Base-by-base conservation (phyloP, 2,113 vertebrate species). In the Proteles cristata region DNA sequence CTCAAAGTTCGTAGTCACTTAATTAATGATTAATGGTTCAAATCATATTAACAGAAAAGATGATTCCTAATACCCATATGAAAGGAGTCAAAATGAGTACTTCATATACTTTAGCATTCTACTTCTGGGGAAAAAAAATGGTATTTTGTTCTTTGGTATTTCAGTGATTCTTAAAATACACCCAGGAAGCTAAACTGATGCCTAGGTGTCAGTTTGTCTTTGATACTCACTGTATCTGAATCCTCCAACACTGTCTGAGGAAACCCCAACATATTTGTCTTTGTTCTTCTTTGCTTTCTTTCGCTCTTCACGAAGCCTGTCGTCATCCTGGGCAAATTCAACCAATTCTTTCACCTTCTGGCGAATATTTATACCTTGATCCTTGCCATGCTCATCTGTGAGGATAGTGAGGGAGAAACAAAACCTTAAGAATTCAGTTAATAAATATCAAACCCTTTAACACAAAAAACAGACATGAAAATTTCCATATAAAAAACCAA, bases 261-360 rank as follows among this genome's bases (percentile, higher is more conserved):
- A 99, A 96, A 99, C 99, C 16, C 99, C 99, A 74, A 99, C 98
- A 88, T 99, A 99, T 99, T 99, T 99, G 98, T 99, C 99, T 98
- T 99, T 99, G 99, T 99, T 99, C 98, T 99, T 99, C 98, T 99
- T 99, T 11, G 99, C 99, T 96, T 99, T 99, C 99, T 99, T 99
- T 96, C 99, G 98, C 98, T 99, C 99, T 97, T 99, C 99, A 90
- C 99, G 99, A 21, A 99, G 99, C 73, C 99, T 98, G 73, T 99
- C 99, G 10, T 99, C 99, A n/a, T 99, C 99, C 96, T 99, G 99
- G 89, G 99, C 99, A 97, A 99, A 99, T 35, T 99, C 99, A 88
- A 99, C 99, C 99, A 99, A 96, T 97, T 99, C 99, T 98, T 99
- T 99, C 92, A 99, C 99, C 96, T 99, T 99, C 98, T 99, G 99